Base-by-base conservation (phyloP, 2,888 invertebrate species). In the Eupithecia inturbata region DNA sequence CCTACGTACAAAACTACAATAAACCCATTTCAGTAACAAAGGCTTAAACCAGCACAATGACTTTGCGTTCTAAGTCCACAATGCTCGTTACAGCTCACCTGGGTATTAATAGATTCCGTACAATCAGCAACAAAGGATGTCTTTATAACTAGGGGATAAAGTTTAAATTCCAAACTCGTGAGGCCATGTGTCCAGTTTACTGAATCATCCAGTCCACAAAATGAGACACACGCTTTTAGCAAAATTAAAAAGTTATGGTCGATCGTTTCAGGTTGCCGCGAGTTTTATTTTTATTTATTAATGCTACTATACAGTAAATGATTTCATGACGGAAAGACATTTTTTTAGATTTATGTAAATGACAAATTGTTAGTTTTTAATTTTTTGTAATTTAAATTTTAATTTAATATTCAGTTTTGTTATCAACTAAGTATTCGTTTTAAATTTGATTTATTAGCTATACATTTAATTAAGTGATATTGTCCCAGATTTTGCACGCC, bases 151-250 rank as follows among this genome's bases (percentile, higher is more conserved):
- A 72, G 31, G 68, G 39, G 10, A 67, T 78, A 81, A 66, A 73
- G 78, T 67, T 60, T 60, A 69, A 16, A 64, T 31, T 74, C 68
- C 16, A 71, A n/a, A 57, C 68, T 70, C 9, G 36, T 36, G 1
- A 36, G 36, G 7, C 36, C 36, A 36, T 36, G 49, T 69, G 49
- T 72, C 75, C 83, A 82, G 84, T 87, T 86, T 87, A 88, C 86
- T 86, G 87, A 89, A 91, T 91, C 88, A 89, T 87, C 86, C 86
- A 84, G 79, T 83, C 81, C 68, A 87, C 91, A 88, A 92, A 92
- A 91, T 91, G 91, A 90, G 90, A 89, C 89, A 87, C 86, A 88
- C 87, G 93, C 93, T 93, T 93, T 94, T 93, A 93, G 89, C 83
- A 86, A 85, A 91, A 94, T 94, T 92, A 93, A 92, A 93, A 87